Percentiles rank a stretch among this genome's conserved stretches.
phyloP scores from a whole-genome alignment of 37 sponge, comb jelly and placozoan genomes.

The Halichondria panicea region DNA sequence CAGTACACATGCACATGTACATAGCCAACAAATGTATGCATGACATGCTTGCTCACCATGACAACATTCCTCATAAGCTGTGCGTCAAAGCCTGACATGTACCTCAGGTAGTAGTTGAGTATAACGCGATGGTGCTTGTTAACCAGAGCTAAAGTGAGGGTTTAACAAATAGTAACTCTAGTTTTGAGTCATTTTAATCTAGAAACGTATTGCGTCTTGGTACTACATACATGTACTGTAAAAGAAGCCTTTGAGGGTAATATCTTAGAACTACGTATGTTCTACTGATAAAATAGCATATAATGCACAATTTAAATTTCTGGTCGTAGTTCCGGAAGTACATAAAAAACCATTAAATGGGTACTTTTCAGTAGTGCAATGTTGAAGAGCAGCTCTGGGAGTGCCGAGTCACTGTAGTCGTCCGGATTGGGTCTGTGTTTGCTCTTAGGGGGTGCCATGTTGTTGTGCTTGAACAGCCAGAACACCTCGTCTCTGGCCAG shows the following conservation, averaged over 20 bases:
- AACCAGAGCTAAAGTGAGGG: constrained; percentile 46
- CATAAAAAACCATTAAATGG: neutral
- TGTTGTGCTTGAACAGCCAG: constrained; percentile 83
- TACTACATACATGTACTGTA: constrained; percentile 1
- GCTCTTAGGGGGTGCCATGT: constrained; percentile 45
- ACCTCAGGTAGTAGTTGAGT: constrained; percentile 79
- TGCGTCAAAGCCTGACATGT: constrained; percentile 78
- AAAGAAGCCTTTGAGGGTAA: neutral
- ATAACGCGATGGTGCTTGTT: constrained; percentile 59
- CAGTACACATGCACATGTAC: neutral
- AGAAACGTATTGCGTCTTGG: neutral
- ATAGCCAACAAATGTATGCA: no score
- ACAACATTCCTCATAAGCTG: constrained; percentile 69
- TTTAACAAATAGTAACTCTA: neutral
- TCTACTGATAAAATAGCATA: no score
- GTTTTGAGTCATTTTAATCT: neutral
- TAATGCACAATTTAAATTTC: neutral
- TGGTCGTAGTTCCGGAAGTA: neutral
- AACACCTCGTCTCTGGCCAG: constrained; percentile 85
- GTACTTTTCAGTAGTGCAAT: constrained; percentile 65
- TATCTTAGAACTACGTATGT: no score
- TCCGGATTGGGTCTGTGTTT: constrained; percentile 72
- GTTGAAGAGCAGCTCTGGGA: constrained; percentile 81
- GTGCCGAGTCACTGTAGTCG: constrained; percentile 70
- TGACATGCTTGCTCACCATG: constrained; percentile 31